These are phyloP conservation scores for Graphium colonna DNA, from an alignment of 2,888 invertebrate species.

Conservation along the genomic window DNA sequence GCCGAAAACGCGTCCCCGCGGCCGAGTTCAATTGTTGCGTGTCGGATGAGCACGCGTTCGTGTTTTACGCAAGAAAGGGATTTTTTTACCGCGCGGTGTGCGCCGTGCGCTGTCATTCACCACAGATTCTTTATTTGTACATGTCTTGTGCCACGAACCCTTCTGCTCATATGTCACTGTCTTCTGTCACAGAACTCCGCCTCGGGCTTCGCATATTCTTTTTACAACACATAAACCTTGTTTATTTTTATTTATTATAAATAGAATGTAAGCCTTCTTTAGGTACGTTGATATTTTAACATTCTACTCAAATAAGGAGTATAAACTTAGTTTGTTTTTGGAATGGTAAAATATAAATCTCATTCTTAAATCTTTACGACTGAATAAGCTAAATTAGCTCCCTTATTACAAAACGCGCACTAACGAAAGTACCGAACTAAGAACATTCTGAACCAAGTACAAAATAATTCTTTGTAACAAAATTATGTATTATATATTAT, in stretches of 20 bases:
- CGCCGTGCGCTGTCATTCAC: constrained; percentile 40
- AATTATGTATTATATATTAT: too few species aligned
- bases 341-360: too few species aligned
- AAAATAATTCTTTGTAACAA: too few species aligned
- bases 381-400: too few species aligned
- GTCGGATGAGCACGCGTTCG: constrained; percentile 78
- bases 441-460: too few species aligned
- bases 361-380: too few species aligned
- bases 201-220: constrained; percentile 13
- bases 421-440: too few species aligned
- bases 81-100: constrained; percentile 72
- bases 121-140: constrained; percentile 19
- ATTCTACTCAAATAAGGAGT: not conserved
- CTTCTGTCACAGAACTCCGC: constrained; percentile 17
- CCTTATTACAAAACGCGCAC: too few species aligned
- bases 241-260: too few species aligned
- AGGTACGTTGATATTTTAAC: too few species aligned
- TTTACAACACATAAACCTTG: not conserved
- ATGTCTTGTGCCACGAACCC: constrained; percentile 27
- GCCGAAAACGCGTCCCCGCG: constrained; percentile 71
- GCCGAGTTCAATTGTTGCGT: constrained; percentile 77
- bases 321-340: too few species aligned
- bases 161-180: constrained; percentile 23
- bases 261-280: too few species aligned
- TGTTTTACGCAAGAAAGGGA: constrained; percentile 69